Evolutionary conservation across 2,888 invertebrate genomes (phyloP), one percentile per base, ranked within the genome.

Genomic region (Machimus rusticus): DNA sequence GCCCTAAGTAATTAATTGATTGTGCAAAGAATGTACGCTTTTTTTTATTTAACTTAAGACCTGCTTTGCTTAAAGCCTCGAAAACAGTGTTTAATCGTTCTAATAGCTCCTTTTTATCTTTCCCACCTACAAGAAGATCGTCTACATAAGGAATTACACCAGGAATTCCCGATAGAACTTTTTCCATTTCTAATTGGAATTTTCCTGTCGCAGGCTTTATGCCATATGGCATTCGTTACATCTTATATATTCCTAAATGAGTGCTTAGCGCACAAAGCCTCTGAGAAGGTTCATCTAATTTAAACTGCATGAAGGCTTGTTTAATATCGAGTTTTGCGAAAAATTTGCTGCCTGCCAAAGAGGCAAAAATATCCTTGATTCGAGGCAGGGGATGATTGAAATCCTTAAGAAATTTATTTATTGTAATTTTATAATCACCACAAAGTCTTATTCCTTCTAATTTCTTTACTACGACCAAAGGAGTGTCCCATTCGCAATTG

Each of bases 181-280:
- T 90, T 86, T 91, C 91, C 66, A 91, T 88, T 6, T 89, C 88
- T 87, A 89, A 88, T 86, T 91, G 91, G 89, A 91, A 91, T 89
- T 91, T 91, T 14, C 90, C 90, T 43, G 91, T 90, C 5, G 91
- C 91, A 43, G 91, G 90, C 66, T 91, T 91, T 74, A 90, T 90
- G 1, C 91, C 91, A 89, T 90, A 91, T 5, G 91, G 90, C 39
- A 91, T 88, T n/a, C n/a, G n/a, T 16, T 89, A 90, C 14, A 90
- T 55, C 89, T 90, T 77, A 85, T 85, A 88, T n/a, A 87, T 55
- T 8, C 89, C 87, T 74, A 81, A 51, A 5, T 91, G 91, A 51
- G 51, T 51, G 77, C 90, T 91, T 89, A 90, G 89, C 0, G 90
- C 90, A 51, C 90, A 89, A 16, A 90, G 88, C 31, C 88, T 89